Conservation (phyloP, 2,888 invertebrate species). For the Tridacna crocea region DNA sequence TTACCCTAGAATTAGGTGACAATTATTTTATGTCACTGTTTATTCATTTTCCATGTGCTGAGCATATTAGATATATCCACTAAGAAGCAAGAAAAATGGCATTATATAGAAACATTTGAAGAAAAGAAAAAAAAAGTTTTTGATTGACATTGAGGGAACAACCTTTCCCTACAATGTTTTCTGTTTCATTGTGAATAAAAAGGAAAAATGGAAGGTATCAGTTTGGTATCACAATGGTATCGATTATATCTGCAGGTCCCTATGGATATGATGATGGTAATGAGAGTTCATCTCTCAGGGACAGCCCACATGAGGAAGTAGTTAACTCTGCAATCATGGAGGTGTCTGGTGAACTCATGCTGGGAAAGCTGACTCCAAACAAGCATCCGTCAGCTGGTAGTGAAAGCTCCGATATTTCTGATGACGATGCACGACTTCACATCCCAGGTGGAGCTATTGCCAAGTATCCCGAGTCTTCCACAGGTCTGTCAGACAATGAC, state of each 20-base stretch:
- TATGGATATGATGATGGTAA: constrained; percentile 52
- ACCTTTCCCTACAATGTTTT: no score
- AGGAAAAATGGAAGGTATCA: no score
- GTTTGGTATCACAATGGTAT: no score
- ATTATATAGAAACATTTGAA: no score
- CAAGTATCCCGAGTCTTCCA: constrained; percentile 76
- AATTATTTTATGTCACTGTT: no score
- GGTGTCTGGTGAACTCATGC: constrained; percentile 76
- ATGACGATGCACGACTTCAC: constrained; percentile 53
- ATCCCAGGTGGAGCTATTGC: constrained; percentile 65
- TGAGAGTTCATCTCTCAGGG: constrained; percentile 58
- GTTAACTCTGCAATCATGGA: constrained; percentile 75
- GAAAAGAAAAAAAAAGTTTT: no score
- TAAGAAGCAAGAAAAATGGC: no score
- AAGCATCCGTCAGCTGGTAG: constrained; percentile 55
- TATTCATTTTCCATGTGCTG: no score
- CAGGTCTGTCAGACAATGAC: constrained; percentile 77
- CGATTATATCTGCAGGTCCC: constrained; percentile 29
- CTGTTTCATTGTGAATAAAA: no score
- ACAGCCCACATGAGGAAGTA: constrained; percentile 69
- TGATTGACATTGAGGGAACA: no score
- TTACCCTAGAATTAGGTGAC: no score
- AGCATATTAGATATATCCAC: no score
- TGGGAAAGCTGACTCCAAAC: constrained; percentile 69
- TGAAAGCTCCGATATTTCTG: constrained; percentile 68